Base-by-base conservation (phyloP, 2,113 vertebrate species). In the Polypterus senegalus region DNA sequence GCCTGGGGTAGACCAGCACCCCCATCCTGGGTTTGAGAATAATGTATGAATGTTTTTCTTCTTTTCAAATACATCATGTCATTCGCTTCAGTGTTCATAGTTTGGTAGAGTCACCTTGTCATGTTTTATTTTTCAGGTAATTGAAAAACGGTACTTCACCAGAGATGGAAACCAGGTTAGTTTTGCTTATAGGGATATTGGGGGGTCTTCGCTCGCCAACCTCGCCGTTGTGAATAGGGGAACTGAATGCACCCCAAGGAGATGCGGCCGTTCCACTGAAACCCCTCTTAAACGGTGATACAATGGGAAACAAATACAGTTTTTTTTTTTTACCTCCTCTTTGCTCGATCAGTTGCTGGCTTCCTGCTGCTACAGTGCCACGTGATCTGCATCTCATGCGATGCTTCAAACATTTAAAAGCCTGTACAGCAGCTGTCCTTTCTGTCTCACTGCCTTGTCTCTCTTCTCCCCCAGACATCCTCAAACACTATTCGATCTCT, bases 71-170 rank as follows among this genome's bases (percentile, higher is more conserved):
- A 10, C 45, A 11, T 45, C 4, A 2, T 55, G 9, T 49, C 54
- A 46, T 5, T 9, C 7, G 47, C 46, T 43, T 52, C 3, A 52
- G 6, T 57, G 9, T 9, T 9, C 47, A 44, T n/a, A 47, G 6
- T 8, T 3, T 52, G 10, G 10, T 8, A 52, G 51, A 27, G 27
- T 27, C 27, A 27, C 27, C 27, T 27, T 27, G 51, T 52, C 10
- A 46, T 6, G 6, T 9, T 54, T 3, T 56, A n/a, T 60, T 9
- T 66, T 57, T 10, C 69, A 98, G 96, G 93, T 98, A 10, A 92
- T 97, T 79, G 94, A 97, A 72, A 98, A 97, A 76, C 91, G 93
- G 81, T 97, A 97, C 71, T 91, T 91, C 70, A 88, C 86, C 68
- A 88, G 88, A 81, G 94, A 98, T 62, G 72, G 86, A 62, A 89